phyloP scores from a whole-genome alignment of 2,797 vertebrate genomes.

The Tympanoctomys barrerae region DNA sequence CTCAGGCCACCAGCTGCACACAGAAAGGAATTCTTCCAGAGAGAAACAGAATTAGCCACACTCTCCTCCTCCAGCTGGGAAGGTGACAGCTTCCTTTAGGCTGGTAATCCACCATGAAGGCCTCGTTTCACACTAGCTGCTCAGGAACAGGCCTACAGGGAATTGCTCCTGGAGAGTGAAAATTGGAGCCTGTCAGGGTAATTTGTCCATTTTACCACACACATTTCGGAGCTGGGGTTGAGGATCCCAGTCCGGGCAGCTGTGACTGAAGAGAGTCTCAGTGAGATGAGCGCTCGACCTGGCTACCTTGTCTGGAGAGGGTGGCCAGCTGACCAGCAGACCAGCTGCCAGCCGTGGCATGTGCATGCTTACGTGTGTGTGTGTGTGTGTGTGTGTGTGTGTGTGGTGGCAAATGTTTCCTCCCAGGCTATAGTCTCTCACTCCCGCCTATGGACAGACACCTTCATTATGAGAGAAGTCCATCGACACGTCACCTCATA shows the following conservation, averaged over 20 bases:
- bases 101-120: conserved; percentile 76
- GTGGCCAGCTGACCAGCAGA: not conserved
- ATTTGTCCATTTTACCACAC: conserved; percentile 74
- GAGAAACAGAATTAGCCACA: conserved; percentile 4
- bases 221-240: not conserved
- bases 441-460: not conserved
- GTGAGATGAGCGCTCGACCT: not conserved
- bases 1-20: conserved; percentile 42
- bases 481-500: not conserved
- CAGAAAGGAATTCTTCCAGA: conserved; percentile 56
- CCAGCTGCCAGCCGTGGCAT: not conserved
- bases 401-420: not conserved
- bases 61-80: not conserved
- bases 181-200: conserved; percentile 60
- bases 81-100: conserved; percentile 63
- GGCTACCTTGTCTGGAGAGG: not conserved
- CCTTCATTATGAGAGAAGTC: not conserved
- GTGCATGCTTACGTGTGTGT: not conserved
- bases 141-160: conserved; percentile 44
- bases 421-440: too few relatives aligned
- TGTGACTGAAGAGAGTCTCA: not conserved
- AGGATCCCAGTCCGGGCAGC: not conserved
- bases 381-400: not conserved
- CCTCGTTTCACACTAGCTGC: conserved; percentile 69
- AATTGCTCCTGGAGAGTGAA: conserved; percentile 53